Evolutionary conservation across 2,888 invertebrate genomes (phyloP), one percentile per base, ranked within the genome.

Genomic region (Phyllotreta cruciferae): DNA sequence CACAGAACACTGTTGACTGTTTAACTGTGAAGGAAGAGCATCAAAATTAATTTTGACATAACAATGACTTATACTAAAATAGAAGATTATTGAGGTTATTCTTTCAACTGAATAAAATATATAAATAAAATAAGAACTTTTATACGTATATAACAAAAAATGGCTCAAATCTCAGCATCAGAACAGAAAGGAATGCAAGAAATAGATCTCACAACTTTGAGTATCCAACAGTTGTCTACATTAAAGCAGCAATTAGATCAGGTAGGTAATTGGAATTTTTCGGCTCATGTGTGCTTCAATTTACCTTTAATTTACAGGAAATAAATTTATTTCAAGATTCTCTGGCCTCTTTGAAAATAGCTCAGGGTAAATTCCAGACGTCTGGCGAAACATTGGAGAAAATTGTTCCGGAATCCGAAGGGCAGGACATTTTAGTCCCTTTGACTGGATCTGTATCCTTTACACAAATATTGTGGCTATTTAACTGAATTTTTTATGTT

Each of bases 351-450:
- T 83, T 98, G 61, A 95, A 96, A 83, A 86, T 92, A 76, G 96
- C 95, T 6, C 95, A 96, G 81, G 87, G 86, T 37, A 96, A 96
- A 83, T 97, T 94, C 82, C 88, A 90, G 63, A 92, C 92, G 75
- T 96, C 96, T 0, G 91, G 91, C 54, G 93, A 93, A 75, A 90
- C 90, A 74, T 85, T 94, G 54, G 91, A 92, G 66, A 90, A 91
- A 82, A 85, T 96, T 61, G 90, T 87, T 47, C 87, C 91, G 0
- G 87, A 88, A 14, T 87, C 88, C 67, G 87, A 91, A 77, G 92
- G 93, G 74, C 93, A 92, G 77, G 88, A 91, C 62, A 91, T 98
- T 70, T 83, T 98, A 13, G 96, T 98, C 10, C 98, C 98, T 1
- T 84, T 98, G 9, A 97, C 98, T 9, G 93, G 94, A 74, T 98